These are phyloP conservation scores for Clavelina lepadiformis DNA, from an alignment of 23 tunicate genomes.

Conservation along the genomic window DNA sequence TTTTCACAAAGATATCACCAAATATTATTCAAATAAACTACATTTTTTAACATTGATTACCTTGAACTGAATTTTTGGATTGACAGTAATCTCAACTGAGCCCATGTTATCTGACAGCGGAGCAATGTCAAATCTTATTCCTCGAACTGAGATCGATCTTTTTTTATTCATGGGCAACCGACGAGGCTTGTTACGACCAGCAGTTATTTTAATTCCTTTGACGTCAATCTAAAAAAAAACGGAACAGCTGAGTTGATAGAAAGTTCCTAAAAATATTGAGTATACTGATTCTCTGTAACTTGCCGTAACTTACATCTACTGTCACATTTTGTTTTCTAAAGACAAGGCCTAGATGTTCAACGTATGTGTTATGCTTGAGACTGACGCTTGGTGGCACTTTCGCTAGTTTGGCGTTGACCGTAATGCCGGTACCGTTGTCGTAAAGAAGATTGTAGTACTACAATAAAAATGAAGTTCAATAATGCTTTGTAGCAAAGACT, in stretches of 20 bases:
- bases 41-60: not conserved
- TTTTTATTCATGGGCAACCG: not conserved
- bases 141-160: not conserved
- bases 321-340: not conserved
- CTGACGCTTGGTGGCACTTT: not conserved
- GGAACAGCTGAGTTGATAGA: not conserved
- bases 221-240: not conserved
- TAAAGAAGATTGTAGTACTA: conserved; percentile 24
- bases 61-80: conserved; percentile 8
- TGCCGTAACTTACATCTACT: not conserved
- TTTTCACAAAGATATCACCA: too few relatives aligned
- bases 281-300: not conserved
- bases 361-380: conserved; percentile 4
- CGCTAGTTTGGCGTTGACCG: conserved; percentile 37
- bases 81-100: not conserved
- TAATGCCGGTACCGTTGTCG: conserved; percentile 25
- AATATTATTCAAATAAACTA: not conserved
- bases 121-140: not conserved
- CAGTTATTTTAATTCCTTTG: not conserved
- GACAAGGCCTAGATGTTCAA: conserved; percentile 20
- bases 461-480: not conserved
- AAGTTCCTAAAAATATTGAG: not conserved
- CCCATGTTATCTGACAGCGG: not conserved
- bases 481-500: too few relatives aligned
- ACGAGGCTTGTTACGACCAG: not conserved